phyloP scores from a whole-genome alignment of 2,113 vertebrate genomes.

The Phoxinus phoxinus region DNA sequence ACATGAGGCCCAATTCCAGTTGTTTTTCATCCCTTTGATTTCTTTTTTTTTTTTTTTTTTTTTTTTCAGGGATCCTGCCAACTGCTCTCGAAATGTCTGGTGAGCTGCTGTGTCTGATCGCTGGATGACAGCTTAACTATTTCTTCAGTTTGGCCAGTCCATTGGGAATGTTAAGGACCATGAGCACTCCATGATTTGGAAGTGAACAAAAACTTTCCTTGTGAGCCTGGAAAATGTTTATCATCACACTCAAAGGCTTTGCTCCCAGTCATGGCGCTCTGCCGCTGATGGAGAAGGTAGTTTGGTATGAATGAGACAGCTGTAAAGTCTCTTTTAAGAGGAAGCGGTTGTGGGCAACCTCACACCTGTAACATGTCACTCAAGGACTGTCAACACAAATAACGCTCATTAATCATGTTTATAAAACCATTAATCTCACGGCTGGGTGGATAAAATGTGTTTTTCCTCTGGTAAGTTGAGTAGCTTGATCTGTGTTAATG shows the following conservation, averaged over 20 bases:
- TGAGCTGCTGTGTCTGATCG: conserved; percentile 70
- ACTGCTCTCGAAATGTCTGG: conserved; percentile 65
- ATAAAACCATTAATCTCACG: conserved; percentile 77
- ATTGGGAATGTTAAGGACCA: conserved; percentile 68
- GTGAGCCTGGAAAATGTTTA: conserved; percentile 71
- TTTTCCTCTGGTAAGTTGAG: conserved; percentile 35
- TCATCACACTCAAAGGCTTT: conserved; percentile 72
- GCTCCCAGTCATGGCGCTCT: conserved; percentile 57
- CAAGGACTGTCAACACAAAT: conserved; percentile 73
- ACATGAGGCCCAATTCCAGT: conserved; percentile 73
- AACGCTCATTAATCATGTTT: conserved; percentile 78
- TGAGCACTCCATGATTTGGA: conserved; percentile 72
- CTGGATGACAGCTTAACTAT: conserved; percentile 77
- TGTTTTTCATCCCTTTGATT: conserved; percentile 64
- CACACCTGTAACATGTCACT: conserved; percentile 81
- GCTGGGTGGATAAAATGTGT: conserved; percentile 39
- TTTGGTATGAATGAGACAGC: conserved; percentile 48
- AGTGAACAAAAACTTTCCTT: conserved; percentile 70
- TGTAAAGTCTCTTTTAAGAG: conserved; percentile 53
- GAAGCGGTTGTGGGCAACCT: conserved; percentile 52
- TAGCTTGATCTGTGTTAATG: conserved; percentile 36
- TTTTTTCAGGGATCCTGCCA: conserved; percentile 69
- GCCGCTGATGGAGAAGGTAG: conserved; percentile 62
- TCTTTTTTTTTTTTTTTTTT: conserved; percentile 61
- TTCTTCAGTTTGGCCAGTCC: conserved; percentile 67